A percentile compares a stretch with the other conserved stretches of the same genome.
Evolutionary conservation across 2,888 invertebrate species (phyloP).

Genomic region (Caprella mutica): DNA sequence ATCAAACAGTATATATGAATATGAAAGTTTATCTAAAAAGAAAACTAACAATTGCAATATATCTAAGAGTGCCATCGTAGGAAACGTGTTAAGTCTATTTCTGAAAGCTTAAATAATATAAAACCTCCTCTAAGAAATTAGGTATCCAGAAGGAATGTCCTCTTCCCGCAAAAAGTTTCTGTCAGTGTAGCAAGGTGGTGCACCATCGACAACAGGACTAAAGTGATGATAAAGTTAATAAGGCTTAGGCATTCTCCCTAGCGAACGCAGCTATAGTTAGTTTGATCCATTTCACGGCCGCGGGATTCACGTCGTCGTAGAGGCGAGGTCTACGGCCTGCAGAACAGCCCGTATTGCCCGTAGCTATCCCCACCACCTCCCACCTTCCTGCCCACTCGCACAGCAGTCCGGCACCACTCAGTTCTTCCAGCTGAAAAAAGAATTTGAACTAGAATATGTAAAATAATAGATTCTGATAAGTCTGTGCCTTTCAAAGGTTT

Average conservation of each 20-base stretch:
- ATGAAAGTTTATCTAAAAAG: too few species aligned
- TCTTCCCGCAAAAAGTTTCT: too few species aligned
- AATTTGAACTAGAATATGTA: background rate
- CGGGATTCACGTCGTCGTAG: conserved; percentile 30
- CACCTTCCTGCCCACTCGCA: conserved; percentile 33
- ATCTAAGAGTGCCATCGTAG: too few species aligned
- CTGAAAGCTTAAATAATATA: too few species aligned
- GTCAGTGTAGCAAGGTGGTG: too few species aligned
- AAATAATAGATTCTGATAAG: background rate
- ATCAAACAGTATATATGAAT: too few species aligned
- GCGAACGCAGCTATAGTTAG: conserved; percentile 32
- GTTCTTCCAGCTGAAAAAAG: conserved; percentile 26
- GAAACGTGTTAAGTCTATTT: too few species aligned
- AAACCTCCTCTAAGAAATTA: too few species aligned
- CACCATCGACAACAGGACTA: too few species aligned
- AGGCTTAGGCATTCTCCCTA: conserved; percentile 8
- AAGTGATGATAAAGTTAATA: conserved; percentile 1
- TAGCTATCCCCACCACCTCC: conserved; percentile 32
- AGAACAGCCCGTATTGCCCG: conserved; percentile 23
- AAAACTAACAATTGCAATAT: too few species aligned
- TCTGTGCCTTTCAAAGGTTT: background rate
- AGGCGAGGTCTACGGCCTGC: conserved; percentile 24
- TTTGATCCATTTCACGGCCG: conserved; percentile 32
- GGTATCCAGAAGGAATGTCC: too few species aligned
- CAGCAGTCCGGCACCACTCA: conserved; percentile 31